Evolutionary conservation across 2,113 vertebrate genomes (phyloP), one percentile per base, ranked within the genome.

Genomic region (Corythoichthys intestinalis): DNA sequence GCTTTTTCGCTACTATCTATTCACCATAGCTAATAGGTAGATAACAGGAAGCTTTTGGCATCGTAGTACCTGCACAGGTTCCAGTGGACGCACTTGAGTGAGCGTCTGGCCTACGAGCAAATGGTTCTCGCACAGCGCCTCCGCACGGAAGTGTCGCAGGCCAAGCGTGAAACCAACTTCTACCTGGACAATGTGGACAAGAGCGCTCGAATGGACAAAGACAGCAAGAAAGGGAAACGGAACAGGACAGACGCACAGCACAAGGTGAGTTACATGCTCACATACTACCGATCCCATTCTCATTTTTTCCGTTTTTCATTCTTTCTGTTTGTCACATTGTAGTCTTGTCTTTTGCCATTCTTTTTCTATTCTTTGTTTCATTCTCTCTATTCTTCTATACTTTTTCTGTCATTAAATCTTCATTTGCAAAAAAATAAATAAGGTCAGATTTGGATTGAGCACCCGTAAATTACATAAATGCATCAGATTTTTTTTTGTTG

Each of bases 71-170:
- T 97, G 74, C 94, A 97, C 86, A 91, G 93, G 57, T 97, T 96
- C 85, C 93, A 93, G 52, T 97, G 95, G 95, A 93, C 91, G 50
- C 95, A 97, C 72, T 92, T 97, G 72, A 95, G 91, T 0, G 95
- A 97, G 76, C 92, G 94, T 0, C 85, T 97, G 67, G 93, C 94
- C 1, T 95, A 95, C 14, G 95, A 97, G 76, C 90, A 92, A 65
- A 94, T 91, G 0, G 94, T 97, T 0, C 91, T 90, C 11, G 86
- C 93, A 71, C 95, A 97, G 87, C 92, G 94, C 59, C 86, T 97
- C 54, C 87, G 94, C 44, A 93, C 91, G 0, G 95, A 96, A 74
- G 92, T 96, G 13, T 94, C 94, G 0, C 95, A 96, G 85, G 94
- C 91, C 1, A 97, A 96, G 80, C 89, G 88, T 0, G 95, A 96